Percentiles rank a stretch among this genome's conserved stretches.
phyloP scores from a whole-genome alignment of 1,140 invertebrate species.

The Patella vulgata region DNA sequence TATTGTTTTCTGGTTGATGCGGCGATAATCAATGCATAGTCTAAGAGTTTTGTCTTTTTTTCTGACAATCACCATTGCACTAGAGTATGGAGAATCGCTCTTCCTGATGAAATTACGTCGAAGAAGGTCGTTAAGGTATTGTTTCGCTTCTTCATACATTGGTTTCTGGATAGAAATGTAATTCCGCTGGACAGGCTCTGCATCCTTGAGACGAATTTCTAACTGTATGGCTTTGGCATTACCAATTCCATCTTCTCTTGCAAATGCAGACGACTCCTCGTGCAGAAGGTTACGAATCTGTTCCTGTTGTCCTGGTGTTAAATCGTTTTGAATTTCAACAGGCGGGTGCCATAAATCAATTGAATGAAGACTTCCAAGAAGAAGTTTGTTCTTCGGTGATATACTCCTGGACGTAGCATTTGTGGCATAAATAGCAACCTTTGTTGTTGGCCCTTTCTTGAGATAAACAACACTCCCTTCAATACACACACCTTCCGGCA shows the following conservation, averaged over 20 bases:
- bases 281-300: slow-evolving; percentile 9
- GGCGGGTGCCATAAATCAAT: too few relatives aligned
- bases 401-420: too few relatives aligned
- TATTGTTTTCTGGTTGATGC: background rate
- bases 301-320: slow-evolving; percentile 4
- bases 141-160: slow-evolving; percentile 26
- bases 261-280: slow-evolving; percentile 17
- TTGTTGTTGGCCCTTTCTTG: too few relatives aligned
- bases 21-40: slow-evolving; percentile 2
- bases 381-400: too few relatives aligned
- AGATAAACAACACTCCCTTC: too few relatives aligned
- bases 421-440: too few relatives aligned
- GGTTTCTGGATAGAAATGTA: slow-evolving; percentile 14
- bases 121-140: slow-evolving; percentile 20
- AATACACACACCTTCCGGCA: too few relatives aligned
- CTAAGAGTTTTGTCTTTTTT: slow-evolving; percentile 21
- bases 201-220: slow-evolving; percentile 20
- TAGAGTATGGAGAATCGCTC: slow-evolving; percentile 10
- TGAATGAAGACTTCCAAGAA: too few relatives aligned
- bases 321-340: too few relatives aligned
- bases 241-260: slow-evolving; percentile 12
- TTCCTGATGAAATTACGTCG: slow-evolving; percentile 14
- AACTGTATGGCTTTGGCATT: slow-evolving; percentile 17
- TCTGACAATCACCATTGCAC: slow-evolving; percentile 26
- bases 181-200: slow-evolving; percentile 13